Base-by-base conservation (phyloP, 2,888 invertebrate species). In the Saturnia japonica region DNA sequence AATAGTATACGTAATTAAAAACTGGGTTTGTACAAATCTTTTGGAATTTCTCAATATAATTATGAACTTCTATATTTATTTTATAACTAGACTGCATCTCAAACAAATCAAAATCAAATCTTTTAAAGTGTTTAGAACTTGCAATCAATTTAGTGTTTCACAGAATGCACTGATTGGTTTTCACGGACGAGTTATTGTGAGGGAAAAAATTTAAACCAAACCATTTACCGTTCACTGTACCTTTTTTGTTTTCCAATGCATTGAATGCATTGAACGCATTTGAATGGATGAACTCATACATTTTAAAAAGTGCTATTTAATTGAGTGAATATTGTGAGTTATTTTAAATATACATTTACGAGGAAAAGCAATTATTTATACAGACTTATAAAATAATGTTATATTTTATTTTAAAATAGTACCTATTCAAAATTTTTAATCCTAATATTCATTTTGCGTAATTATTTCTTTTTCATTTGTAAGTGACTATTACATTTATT, bases 181-280 rank as follows among this genome's bases (percentile, higher is more conserved):
- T 64, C 64, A 64, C 64, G 40, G 25, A n/a, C n/a, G 34, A 64
- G 64, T 64, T 64, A 40, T 64, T 40, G 64, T 40, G n/a, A 40
- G 16, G 40, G 40, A 40, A 19, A 64, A 16, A 64, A 14, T 40
- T 64, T 19, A 40, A 64, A n/a, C 40, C 40, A 11, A 64, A 19
- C 64, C 40, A 40, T 40, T 64, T 64, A 64, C n/a, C 34, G n/a
- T 64, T 40, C 7, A 40, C 2, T n/a, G 7, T 62, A 28, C 34
- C 64, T 40, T 64, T 64, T 64, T 11, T 64, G n/a, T 64, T 40
- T 64, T 40, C n/a, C 64, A 16, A 19, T 64, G 40, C 34, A 64
- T 40, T 19, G 57, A 54, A 54, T 54, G 54, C 54, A 22, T 22
- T 22, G 22, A 60, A 60, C 57, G 19, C 57, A 57, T 57, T 57